Evolutionary conservation across 2,113 vertebrate genomes (phyloP), one percentile per base, ranked within the genome.

Genomic region (Madoqua kirkii): DNA sequence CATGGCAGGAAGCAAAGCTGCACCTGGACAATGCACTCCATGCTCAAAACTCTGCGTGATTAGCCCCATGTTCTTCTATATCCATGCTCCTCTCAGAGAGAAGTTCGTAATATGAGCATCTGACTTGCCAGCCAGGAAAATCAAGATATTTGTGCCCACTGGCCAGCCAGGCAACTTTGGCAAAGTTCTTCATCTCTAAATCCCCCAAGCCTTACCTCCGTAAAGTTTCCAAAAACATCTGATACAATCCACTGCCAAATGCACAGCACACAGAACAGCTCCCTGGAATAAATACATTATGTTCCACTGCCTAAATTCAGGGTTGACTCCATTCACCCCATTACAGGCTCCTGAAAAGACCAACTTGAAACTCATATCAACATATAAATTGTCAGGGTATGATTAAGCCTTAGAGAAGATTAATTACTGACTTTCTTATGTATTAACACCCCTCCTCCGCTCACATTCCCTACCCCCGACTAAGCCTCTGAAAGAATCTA

Each of bases 391-490:
- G n/a, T 90, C 96, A 92, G 78, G 21, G 27, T 95, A 91, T 55
- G 93, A 97, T 97, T 95, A 96, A 96, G 89, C 64, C 27, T 94
- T 57, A 52, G 29, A 88, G 91, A 98, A 97, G 71, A 98, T 93
- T 95, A 98, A 95, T 43, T 33, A 89, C 95, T 33, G 31, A 31
- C 17, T 4, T 29, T 78, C 55, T 74, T 78, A 23, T 23, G 40
- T n/a, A 85, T 40, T 62, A n/a, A 31, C 29, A 0, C 27, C 17
- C 7, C 33, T 67, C 27, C 57, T 48, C 48, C 2, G 40, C 43
- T 62, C 52, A 71, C 2, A 4, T 54, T 33, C 31, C 29, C 85
- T 54, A 54, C 62, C 25, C 93, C 78, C 84, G 12, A 43, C 14
- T 36, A 92, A 97, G 78, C 9, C 71, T 97, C 62, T 91, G 71